Evolutionary conservation across 2,113 vertebrate genomes (phyloP), one percentile per base, ranked within the genome.

Genomic region (Prochilodus magdalenae): DNA sequence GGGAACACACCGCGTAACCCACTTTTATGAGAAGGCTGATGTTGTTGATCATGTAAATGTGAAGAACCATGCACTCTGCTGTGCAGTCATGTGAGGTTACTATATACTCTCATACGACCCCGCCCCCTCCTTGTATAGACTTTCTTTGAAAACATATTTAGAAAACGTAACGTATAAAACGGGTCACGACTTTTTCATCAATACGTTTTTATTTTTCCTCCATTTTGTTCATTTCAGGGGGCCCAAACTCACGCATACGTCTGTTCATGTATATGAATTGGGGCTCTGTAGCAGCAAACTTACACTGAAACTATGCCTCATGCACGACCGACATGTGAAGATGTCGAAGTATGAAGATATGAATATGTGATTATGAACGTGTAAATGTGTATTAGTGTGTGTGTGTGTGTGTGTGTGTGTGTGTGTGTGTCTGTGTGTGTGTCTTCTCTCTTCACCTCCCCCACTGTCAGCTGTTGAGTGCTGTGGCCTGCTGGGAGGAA

Each of bases 381-480:
- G 49, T 51, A 5, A 51, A 12, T 49, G 47, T 49, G 51, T 53
- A 16, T 55, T 33, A 3, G 40, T 47, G 67, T 55, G 47, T 77
- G 74, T 29, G 67, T 53, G 60, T 78, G 40, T 62, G 75, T 29
- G 44, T 73, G 30, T 33, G 27, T 69, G n/a, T 66, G 40, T 29
- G 36, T 77, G 36, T 67, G 11, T 73, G 29, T 55, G 65, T 40
- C 2, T 1, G 13, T 70, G 71, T 60, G 44, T 62, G 63, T 59
- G 24, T 79, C 24, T 73, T 13, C 22, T 63, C 73, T 86, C 30
- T 40, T 69, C 81, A 77, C 81, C 77, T 75, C 77, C 86, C 77
- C 81, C 83, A 65, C 67, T 47, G 63, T 86, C 86, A 84, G 86
- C 86, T 87, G 86, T 85, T 83, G 47, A 77, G 73, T 60, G 72